Percentiles rank a stretch among this genome's conserved stretches.
Evolutionary conservation across 2,888 invertebrate genomes (phyloP).

Genomic region (Seira sanloemensis): DNA sequence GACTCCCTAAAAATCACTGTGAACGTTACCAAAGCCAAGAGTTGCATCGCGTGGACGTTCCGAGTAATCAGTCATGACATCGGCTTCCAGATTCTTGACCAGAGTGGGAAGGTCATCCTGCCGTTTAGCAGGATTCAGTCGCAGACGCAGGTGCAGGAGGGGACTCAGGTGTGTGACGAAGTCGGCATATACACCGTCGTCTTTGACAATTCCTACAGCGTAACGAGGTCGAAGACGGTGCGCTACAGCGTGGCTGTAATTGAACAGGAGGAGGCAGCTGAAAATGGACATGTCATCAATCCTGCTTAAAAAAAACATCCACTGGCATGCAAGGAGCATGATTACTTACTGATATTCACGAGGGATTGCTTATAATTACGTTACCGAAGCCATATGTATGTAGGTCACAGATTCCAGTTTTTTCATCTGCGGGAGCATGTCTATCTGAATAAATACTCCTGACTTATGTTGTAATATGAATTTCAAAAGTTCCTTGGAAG

Average conservation of each 20-base stretch:
- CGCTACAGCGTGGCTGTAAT: constrained; percentile 49
- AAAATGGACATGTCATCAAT: too few relatives aligned
- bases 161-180: constrained; percentile 28
- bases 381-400: too few relatives aligned
- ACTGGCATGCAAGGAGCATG: too few relatives aligned
- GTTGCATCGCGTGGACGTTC: constrained; percentile 46
- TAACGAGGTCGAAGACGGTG: constrained; percentile 45
- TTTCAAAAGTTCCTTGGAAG: too few relatives aligned
- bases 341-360: too few relatives aligned
- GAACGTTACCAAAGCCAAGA: constrained; percentile 29
- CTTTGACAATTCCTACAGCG: constrained; percentile 61
- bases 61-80: constrained; percentile 40
- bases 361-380: too few relatives aligned
- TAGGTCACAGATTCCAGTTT: too few relatives aligned
- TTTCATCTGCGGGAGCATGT: too few relatives aligned
- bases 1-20: constrained; percentile 33
- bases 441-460: too few relatives aligned
- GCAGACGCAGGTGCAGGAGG: constrained; percentile 50
- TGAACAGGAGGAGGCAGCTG: constrained; percentile 39
- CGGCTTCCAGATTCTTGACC: constrained; percentile 39
- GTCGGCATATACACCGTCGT: constrained; percentile 52
- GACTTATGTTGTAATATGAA: too few relatives aligned
- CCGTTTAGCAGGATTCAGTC: constrained; percentile 35
- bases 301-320: too few relatives aligned
- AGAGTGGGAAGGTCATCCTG: constrained; percentile 1